Base-by-base conservation (phyloP, 2,113 vertebrate species). In the Danionella cerebrum region DNA sequence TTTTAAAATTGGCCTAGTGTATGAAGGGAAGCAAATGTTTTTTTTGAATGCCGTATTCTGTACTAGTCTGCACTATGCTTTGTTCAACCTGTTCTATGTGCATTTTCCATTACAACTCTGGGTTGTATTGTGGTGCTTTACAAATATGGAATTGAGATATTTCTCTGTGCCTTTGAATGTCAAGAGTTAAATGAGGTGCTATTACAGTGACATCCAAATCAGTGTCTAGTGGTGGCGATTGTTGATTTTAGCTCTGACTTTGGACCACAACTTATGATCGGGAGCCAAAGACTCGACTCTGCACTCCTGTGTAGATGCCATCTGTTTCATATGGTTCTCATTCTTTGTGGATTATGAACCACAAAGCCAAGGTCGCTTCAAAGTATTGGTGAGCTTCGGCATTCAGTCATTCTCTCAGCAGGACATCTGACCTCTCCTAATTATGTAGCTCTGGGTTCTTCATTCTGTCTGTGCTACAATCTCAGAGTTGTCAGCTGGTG, bases 241-340 rank as follows among this genome's bases (percentile, higher is more conserved):
- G 10, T 67, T 33, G 51, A 45, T 36, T 41, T 57, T 31, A 53
- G n/a, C 16, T 55, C 53, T 68, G 66, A 42, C 66, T 47, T 42
- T 16, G 31, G 25, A 42, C 66, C 66, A 36, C 36, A 41, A 27
- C 47, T 11, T 9, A 48, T 6, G 5, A 18, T 36, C 42, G 6
- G 1, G 29, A 38, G 53, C 53, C 64, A 55, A 67, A 45, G 7
- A 2, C 13, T 14, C 42, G 16, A n/a, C 36, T 19, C 19, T 2
- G 11, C 19, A 25, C 18, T 58, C 41, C 65, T 33, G 53, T 10
- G 53, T 58, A 35, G 33, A 44, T 24, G 41, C 66, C 66, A 58
- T 53, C 66, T 68, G 66, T 68, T 68, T 42, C 14, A 31, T 11
- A 33, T 5, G 21, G 22, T 24, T 41, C 45, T 65, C 42, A 4